Evolutionary conservation across 1,140 invertebrate species (phyloP), one percentile per base, ranked within the genome.

Genomic region (Lepidurus couesii): DNA sequence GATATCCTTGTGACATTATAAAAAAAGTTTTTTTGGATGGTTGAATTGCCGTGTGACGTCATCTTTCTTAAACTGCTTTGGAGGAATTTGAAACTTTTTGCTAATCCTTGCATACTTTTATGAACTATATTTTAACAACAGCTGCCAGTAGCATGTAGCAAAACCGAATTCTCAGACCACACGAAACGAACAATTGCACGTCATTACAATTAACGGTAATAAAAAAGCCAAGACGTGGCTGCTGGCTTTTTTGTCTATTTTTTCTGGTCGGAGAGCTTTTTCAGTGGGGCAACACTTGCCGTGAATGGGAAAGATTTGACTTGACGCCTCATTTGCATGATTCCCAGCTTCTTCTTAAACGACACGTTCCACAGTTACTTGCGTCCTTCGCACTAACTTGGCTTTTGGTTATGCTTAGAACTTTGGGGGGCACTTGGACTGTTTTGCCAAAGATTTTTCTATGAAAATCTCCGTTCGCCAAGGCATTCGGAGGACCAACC

Each of bases 351-450:
- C 53, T 65, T 65, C 53, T 65, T 13, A 7, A 65, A n/a, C 16
- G 53, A 21, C 53, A 65, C 53, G 53, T 65, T 65, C 53, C 53
- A 65, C 53, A 13, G 53, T n/a, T 65, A 65, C 53, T 65, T 65
- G 53, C 53, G 8, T 7, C 53, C 53, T 65, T 21, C 53, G 53
- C 3, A 21, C 7, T 21, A 5, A n/a, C 21, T 65, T 0, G 21
- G 13, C 53, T 65, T 7, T 9, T 65, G 16, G 53, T 21, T 65
- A n/a, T 65, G 16, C 53, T 65, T 65, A 4, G 9, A 16, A 65
- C 16, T 65, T 65, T 24, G 24, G 4, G 10, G 1, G 16, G 53
- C 9, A 21, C 53, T 16, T 47, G 53, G 53, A n/a, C 53, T 65
- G 13, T 16, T 7, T 65, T 65, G 16, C 7, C 21, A n/a, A 65